These are phyloP conservation scores for Trypoxylon attenuatum DNA, from an alignment of 2,888 invertebrate species.

Conservation along the genomic window DNA sequence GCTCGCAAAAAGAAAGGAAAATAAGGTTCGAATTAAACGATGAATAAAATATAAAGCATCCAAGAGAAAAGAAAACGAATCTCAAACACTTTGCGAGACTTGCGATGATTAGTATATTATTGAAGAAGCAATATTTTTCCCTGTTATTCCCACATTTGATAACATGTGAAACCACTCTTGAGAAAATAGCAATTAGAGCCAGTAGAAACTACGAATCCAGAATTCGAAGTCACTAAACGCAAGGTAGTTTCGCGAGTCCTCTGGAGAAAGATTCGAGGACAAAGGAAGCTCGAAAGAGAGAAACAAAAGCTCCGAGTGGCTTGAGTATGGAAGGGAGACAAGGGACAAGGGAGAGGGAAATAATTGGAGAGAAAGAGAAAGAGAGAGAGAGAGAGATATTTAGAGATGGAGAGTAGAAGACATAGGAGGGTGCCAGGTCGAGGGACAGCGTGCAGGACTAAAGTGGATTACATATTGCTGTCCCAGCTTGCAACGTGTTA, in stretches of 20 bases:
- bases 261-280: neutral
- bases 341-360: neutral
- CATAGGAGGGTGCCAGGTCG: neutral
- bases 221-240: too few species aligned
- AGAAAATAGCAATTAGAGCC: too few species aligned
- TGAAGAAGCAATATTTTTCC: too few species aligned
- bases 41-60: neutral
- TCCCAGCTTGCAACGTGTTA: slow-evolving; percentile 50
- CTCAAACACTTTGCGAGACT: neutral
- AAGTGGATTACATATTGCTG: slow-evolving; percentile 69
- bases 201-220: too few species aligned
- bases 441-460: slow-evolving; percentile 49
- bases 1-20: too few species aligned
- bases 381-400: neutral
- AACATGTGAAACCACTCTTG: too few species aligned
- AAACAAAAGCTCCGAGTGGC: too few species aligned
- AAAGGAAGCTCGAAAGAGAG: neutral
- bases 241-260: too few species aligned
- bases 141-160: too few species aligned
- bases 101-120: too few species aligned
- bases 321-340: neutral
- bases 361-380: neutral
- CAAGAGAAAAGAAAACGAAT: neutral
- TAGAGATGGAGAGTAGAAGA: neutral
- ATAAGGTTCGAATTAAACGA: neutral